Base-by-base conservation (phyloP, 2,888 invertebrate species). In the Polietes domitor region DNA sequence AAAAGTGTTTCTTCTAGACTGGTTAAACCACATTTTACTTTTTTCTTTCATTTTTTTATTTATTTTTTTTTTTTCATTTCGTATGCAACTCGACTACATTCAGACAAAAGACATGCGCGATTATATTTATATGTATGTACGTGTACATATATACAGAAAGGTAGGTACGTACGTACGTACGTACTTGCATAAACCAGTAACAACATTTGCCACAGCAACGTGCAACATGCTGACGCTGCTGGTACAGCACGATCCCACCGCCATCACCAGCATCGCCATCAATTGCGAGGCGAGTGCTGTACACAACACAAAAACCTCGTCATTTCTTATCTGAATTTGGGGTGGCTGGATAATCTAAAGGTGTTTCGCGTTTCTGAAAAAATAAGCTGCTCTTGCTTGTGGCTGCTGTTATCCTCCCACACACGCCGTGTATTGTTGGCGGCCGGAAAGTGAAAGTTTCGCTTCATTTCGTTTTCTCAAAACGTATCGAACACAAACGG, bases 1-100 rank as follows among this genome's bases (percentile, higher is more conserved):
- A 73, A 17, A 55, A 68, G 37, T 76, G 43, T 74, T 80, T 84
- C 65, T 55, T 75, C 58, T 77, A 80, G 81, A 84, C 84, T 84
- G 81, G 84, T 84, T 84, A 68, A 47, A 84, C 84, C 71, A 72
- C 84, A 84, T 81, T 84, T 83, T 83, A 83, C 80, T 80, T 80
- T 84, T 65, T 26, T 58, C 58, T 58, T 15, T 47, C 1, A 1
- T 47, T 47, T 12, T 47, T 47, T 2, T 47, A 10, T 7, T 37
- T 47, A n/a, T 1, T 47, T 47, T 12, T 47, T 47, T 2, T 47
- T 37, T 7, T 37, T 37, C 32, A 7, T 32, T n/a, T 32, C 32
- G 32, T 32, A 32, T 5, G 32, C 32, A 7, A 32, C 32, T 32
- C 32, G 32, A 32, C 32, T 32, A 32, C 12, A 47, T 47, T 47